These are phyloP conservation scores for Hystrix brachyura DNA, from an alignment of 2,113 vertebrate species.

Conservation along the genomic window DNA sequence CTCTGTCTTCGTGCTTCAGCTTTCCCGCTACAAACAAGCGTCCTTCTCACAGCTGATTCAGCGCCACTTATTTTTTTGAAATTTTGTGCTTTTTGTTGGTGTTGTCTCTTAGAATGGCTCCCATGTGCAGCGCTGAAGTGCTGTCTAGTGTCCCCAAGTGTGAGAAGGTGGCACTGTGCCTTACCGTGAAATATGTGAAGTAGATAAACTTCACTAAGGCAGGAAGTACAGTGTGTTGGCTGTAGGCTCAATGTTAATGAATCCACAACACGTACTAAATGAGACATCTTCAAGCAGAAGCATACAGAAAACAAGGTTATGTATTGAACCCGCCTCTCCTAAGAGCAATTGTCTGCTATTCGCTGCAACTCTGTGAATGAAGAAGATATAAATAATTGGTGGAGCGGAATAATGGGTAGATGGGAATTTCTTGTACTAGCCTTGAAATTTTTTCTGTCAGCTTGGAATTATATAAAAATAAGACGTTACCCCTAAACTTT, in stretches of 20 bases:
- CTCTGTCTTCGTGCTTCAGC: background rate
- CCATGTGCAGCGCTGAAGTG: background rate
- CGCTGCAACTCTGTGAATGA: background rate
- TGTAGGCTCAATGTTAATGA: background rate
- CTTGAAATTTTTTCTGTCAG: background rate
- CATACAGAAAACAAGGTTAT: background rate
- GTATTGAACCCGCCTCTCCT: background rate
- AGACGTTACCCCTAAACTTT: background rate
- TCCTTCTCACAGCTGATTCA: background rate
- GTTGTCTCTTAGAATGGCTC: background rate
- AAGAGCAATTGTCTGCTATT: background rate
- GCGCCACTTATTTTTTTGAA: background rate
- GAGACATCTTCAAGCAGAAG: background rate
- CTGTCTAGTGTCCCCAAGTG: background rate
- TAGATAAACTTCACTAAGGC: background rate
- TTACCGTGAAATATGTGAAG: background rate
- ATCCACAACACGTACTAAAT: background rate
- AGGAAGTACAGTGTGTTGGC: background rate
- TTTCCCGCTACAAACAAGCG: background rate
- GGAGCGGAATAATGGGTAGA: background rate
- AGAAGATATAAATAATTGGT: background rate
- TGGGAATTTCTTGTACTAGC: background rate
- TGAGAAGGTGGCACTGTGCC: background rate
- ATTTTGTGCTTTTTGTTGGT: background rate
- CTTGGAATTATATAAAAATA: background rate